These are phyloP conservation scores for Macrobrachium nipponense DNA, from an alignment of 1,140 invertebrate species.

Conservation along the genomic window DNA sequence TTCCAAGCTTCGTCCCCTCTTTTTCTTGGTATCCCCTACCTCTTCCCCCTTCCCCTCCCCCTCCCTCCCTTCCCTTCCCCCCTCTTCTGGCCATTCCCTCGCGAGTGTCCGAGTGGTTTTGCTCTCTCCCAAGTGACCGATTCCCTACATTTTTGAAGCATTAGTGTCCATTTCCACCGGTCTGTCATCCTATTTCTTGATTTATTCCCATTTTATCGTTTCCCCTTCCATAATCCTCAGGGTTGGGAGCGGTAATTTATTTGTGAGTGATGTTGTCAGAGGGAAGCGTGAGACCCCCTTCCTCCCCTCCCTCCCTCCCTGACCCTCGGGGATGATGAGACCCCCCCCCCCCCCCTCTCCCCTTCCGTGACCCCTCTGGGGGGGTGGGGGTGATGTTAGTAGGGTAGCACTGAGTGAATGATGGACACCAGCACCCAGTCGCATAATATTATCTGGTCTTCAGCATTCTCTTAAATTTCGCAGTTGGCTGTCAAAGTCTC, in stretches of 20 bases:
- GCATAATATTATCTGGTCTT: too few relatives aligned
- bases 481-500: too few relatives aligned
- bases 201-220: constrained; percentile 44
- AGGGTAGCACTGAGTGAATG: too few relatives aligned
- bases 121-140: constrained; percentile 35
- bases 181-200: constrained; percentile 50
- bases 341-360: neutral
- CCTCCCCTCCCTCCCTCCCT: neutral
- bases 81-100: neutral
- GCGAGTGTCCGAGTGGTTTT: neutral
- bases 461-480: too few relatives aligned
- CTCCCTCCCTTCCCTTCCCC: neutral
- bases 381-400: neutral
- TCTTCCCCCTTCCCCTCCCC: neutral
- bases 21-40: too few relatives aligned
- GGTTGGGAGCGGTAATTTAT: neutral
- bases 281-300: neutral
- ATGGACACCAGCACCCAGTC: too few relatives aligned
- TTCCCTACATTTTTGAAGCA: constrained; percentile 57
- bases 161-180: constrained; percentile 47
- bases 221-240: constrained; percentile 12
- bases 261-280: neutral
- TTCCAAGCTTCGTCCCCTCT: neutral
- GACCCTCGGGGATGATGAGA: neutral
- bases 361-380: neutral